These are phyloP conservation scores for Drosophila birchii DNA, from an alignment of 2,888 invertebrate species.

Conservation along the genomic window DNA sequence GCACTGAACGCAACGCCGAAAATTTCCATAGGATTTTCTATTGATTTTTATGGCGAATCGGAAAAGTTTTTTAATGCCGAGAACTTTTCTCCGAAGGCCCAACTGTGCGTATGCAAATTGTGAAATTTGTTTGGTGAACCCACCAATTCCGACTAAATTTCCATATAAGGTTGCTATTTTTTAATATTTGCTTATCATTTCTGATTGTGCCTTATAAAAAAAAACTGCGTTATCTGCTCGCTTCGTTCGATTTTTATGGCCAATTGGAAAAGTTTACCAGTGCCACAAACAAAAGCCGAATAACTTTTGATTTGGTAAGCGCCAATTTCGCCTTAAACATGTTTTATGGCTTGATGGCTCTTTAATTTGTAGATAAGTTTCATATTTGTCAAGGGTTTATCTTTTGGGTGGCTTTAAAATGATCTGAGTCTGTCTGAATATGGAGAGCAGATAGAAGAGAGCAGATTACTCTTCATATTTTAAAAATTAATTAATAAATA, in stretches of 20 bases:
- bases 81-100: slow-evolving; percentile 48
- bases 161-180: slow-evolving; percentile 25
- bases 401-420: neutral
- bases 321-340: slow-evolving; percentile 29
- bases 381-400: neutral
- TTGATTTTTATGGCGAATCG: slow-evolving; percentile 51
- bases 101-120: slow-evolving; percentile 29
- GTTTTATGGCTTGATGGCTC: slow-evolving; percentile 2
- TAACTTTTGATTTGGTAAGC: slow-evolving; percentile 23
- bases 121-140: slow-evolving; percentile 51
- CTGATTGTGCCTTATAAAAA: neutral
- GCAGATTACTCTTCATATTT: neutral
- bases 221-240: slow-evolving; percentile 20
- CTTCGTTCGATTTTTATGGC: slow-evolving; percentile 48
- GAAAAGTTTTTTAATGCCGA: slow-evolving; percentile 43
- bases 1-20: slow-evolving; percentile 12
- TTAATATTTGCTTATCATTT: slow-evolving; percentile 27
- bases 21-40: slow-evolving; percentile 53
- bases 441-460: neutral
- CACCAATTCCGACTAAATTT: slow-evolving; percentile 16
- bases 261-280: slow-evolving; percentile 46
- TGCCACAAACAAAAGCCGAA: slow-evolving; percentile 24
- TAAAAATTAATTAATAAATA: neutral
- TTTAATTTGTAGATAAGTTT: neutral
- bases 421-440: neutral